Evolutionary conservation across 2,888 invertebrate species (phyloP).

Genomic region (Halocaridina rubra): DNA sequence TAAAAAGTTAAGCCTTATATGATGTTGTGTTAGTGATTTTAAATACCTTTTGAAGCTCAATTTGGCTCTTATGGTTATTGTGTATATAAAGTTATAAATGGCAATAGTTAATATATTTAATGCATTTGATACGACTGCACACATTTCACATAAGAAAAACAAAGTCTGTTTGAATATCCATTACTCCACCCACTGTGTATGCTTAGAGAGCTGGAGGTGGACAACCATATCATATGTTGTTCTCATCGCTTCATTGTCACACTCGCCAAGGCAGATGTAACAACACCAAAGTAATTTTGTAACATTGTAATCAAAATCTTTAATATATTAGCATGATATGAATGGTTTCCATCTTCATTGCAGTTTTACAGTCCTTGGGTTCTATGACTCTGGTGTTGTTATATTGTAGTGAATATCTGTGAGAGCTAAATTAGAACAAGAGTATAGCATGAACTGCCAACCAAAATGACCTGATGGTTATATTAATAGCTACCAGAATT

Average conservation of each 20-base stretch:
- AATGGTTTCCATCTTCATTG: too few relatives aligned
- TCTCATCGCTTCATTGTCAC: conserved; percentile 24
- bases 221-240: conserved; percentile 11
- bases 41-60: conserved; percentile 16
- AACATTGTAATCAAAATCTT: background rate
- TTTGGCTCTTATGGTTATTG: conserved; percentile 17
- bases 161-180: background rate
- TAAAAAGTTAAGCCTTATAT: conserved; percentile 1
- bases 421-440: background rate
- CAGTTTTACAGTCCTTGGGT: too few relatives aligned
- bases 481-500: too few relatives aligned
- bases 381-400: background rate
- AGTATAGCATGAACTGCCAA: background rate
- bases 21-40: background rate
- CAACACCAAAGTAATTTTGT: background rate
- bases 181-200: background rate
- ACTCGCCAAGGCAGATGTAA: background rate
- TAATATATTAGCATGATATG: too few relatives aligned
- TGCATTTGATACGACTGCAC: conserved; percentile 16
- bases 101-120: conserved; percentile 1
- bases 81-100: conserved; percentile 20
- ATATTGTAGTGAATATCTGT: background rate
- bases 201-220: background rate
- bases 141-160: background rate
- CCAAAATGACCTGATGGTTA: background rate